Evolutionary conservation across 23 tunicate genomes (phyloP).

Genomic region (Diplosoma virens): DNA sequence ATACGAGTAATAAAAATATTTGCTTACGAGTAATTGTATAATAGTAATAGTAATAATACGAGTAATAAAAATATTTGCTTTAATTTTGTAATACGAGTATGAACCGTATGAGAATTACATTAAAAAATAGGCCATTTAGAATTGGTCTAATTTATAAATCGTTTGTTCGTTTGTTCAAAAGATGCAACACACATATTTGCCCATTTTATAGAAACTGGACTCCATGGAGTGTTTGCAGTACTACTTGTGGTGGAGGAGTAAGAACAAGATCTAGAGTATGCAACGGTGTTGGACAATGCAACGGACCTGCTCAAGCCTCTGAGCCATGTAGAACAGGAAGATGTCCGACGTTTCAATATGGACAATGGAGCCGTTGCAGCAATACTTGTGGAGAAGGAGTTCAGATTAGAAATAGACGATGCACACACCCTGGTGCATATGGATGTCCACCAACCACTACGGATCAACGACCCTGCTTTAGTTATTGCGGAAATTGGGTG

Average conservation of each 20-base stretch:
- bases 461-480: neutral
- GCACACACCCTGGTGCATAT: slow-evolving; percentile 29
- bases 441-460: slow-evolving; percentile 11
- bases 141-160: too few species aligned
- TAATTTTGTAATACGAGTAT: too few species aligned
- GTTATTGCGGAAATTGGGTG: slow-evolving; percentile 1
- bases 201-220: slow-evolving; percentile 26
- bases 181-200: slow-evolving; percentile 43
- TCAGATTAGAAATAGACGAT: neutral
- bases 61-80: too few species aligned
- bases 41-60: too few species aligned
- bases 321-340: neutral
- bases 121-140: too few species aligned
- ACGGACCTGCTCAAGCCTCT: neutral
- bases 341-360: neutral
- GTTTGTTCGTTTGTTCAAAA: too few species aligned
- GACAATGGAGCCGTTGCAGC: slow-evolving; percentile 7
- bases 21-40: too few species aligned
- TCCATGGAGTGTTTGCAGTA: neutral
- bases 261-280: neutral
- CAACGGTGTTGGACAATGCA: slow-evolving; percentile 29
- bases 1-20: too few species aligned
- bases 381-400: slow-evolving; percentile 25
- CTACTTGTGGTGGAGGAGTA: neutral
- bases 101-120: too few species aligned